These are phyloP conservation scores for Lasiurus borealis DNA, from an alignment of 2,113 vertebrate species.

Conservation along the genomic window DNA sequence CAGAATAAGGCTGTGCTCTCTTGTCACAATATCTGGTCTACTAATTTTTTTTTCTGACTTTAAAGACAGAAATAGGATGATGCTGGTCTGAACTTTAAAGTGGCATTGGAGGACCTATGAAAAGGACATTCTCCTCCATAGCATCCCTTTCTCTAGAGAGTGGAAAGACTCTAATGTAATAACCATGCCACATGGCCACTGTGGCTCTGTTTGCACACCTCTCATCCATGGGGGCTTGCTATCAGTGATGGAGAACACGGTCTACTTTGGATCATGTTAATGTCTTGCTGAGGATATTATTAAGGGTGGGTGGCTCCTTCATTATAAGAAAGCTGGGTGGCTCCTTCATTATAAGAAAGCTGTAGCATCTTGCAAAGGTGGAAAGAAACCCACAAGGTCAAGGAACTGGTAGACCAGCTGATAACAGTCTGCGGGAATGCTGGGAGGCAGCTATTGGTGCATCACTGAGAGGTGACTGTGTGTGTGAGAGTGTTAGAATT, in stretches of 20 bases:
- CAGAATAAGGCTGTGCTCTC: neutral
- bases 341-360: neutral
- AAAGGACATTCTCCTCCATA: neutral
- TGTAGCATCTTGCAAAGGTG: neutral
- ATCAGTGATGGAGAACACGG: accelerated
- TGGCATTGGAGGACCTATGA: neutral
- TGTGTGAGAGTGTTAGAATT: too few species aligned
- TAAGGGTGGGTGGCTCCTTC: neutral
- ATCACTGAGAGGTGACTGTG: neutral
- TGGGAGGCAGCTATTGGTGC: neutral
- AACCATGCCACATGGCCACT: neutral
- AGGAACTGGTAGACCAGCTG: neutral
- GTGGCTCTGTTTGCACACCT: neutral
- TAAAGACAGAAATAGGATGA: neutral
- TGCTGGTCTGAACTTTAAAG: neutral
- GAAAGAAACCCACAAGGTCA: neutral
- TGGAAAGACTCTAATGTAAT: neutral
- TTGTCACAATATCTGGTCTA: too few species aligned
- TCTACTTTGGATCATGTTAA: neutral
- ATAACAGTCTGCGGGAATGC: neutral
- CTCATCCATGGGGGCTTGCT: too few species aligned
- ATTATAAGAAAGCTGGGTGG: neutral
- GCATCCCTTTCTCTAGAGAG: neutral
- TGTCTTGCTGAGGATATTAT: neutral
- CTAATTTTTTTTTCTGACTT: neutral